Conservation (phyloP, 2,113 vertebrate species). For the Xenopus borealis region DNA sequence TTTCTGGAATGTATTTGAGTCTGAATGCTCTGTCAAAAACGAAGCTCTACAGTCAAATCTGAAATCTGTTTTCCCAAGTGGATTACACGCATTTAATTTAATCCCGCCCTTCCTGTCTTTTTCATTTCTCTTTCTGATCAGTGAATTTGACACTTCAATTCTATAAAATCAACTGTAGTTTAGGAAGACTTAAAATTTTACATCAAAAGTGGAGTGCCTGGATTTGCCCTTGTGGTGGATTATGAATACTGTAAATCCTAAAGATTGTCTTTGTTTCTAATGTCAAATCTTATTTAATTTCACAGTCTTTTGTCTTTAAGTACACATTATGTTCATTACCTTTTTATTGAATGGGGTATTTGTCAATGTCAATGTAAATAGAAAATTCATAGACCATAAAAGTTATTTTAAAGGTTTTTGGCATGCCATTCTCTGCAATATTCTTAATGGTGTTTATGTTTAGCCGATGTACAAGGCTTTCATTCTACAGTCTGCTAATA, state of each 20-base stretch:
- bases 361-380: too few species aligned
- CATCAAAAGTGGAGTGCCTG: constrained; percentile 16
- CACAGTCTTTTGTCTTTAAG: too few species aligned
- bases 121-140: constrained; percentile 52
- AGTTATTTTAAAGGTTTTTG: too few species aligned
- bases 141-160: constrained; percentile 37
- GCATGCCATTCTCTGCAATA: too few species aligned
- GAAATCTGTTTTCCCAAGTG: constrained; percentile 42
- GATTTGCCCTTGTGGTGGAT: not conserved
- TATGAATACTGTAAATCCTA: not conserved
- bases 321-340: too few species aligned
- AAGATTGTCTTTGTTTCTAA: not conserved
- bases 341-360: too few species aligned
- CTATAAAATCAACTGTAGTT: constrained; percentile 40
- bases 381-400: too few species aligned
- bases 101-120: constrained; percentile 26
- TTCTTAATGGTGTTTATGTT: too few species aligned
- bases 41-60: constrained; percentile 7
- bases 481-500: too few species aligned
- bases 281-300: too few species aligned
- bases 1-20: constrained; percentile 46
- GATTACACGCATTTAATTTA: constrained; percentile 47
- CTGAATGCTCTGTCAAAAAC: constrained; percentile 33
- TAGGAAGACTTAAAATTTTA: constrained; percentile 36
- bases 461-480: too few species aligned